phyloP scores from a whole-genome alignment of 2,888 invertebrate species.

The Xylocampa areola region DNA sequence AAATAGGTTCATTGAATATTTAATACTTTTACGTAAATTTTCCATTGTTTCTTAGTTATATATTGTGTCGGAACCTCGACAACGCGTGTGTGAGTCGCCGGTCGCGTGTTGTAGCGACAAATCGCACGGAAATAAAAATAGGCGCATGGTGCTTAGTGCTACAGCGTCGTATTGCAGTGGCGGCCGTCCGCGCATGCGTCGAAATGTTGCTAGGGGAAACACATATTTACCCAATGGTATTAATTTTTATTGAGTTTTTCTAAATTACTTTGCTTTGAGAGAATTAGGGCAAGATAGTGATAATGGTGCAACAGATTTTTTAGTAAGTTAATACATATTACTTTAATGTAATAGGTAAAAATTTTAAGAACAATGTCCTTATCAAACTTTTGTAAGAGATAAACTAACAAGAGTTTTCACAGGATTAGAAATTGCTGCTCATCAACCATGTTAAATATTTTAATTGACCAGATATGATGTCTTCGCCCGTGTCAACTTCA shows the following conservation, averaged over 20 bases:
- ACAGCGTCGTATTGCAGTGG: slow-evolving; percentile 87
- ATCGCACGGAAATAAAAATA: slow-evolving; percentile 74
- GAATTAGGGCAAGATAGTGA: too few relatives aligned
- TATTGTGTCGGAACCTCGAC: slow-evolving; percentile 11
- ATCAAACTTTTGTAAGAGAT: too few relatives aligned
- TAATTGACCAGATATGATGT: too few relatives aligned
- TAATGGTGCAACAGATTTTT: too few relatives aligned
- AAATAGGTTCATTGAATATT: background rate
- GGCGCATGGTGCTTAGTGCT: slow-evolving; percentile 69
- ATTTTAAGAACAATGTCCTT: too few relatives aligned
- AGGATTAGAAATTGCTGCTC: too few relatives aligned
- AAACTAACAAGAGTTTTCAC: too few relatives aligned
- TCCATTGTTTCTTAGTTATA: slow-evolving; percentile 11
- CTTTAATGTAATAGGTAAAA: too few relatives aligned
- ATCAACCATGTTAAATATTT: too few relatives aligned
- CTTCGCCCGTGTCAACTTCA: too few relatives aligned
- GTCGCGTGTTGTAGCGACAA: slow-evolving; percentile 48
- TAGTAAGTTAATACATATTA: too few relatives aligned
- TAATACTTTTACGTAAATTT: slow-evolving; percentile 3
- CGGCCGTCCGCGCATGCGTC: slow-evolving; percentile 79
- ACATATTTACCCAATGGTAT: slow-evolving; percentile 23
- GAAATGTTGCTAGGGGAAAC: slow-evolving; percentile 63
- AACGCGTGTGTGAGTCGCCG: slow-evolving; percentile 23
- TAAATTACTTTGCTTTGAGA: background rate
- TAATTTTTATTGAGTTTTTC: background rate